Base-by-base conservation (phyloP, 1,140 invertebrate species). In the Pachypsylla venusta region DNA sequence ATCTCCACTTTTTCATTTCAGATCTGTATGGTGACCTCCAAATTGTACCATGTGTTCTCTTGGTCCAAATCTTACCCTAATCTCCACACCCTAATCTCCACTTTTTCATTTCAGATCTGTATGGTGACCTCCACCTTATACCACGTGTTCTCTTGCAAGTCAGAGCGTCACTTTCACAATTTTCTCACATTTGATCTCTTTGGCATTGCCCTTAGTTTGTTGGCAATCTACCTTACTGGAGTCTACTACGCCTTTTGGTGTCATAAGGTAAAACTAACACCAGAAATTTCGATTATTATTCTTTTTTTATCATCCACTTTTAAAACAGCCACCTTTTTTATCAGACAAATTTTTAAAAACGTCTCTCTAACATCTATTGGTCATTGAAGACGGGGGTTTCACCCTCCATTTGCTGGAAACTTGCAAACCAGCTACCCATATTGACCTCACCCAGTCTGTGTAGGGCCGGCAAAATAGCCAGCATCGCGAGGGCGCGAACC, bases 191-290 rank as follows among this genome's bases (percentile, higher is more conserved):
- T 89, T 64, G 94, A 97, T 71, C 78, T 97, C 30, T 85, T 94
- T 66, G 94, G 94, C 13, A 94, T 97, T 48, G 90, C 89, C 19
- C 75, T 95, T 1, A 93, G 90, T 16, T 76, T 97, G 56, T 77
- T 95, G 56, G 92, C 89, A 22, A 94, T 96, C 68, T 97, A 96
- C 71, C 83, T 93, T 57, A 92, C 91, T 16, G 92, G 92, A 55
- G 88, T 97, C 63, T 95, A 97, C 73, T 96, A 94, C 70, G 93
- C 91, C 1, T 98, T 96, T 73, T 96, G 92, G 84, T 96, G 93
- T 74, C 82, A 93, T 67, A 81, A 82, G 71, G 89, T 93, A 76
- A 81, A 75, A n/a, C n/a, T n/a, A n/a, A n/a, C n/a, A n/a, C n/a
- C n/a, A n/a, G n/a, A n/a, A 35, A 35, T 10, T 35, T 35, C 10